Conservation (phyloP, 2,888 invertebrate species). For the Calameuta pallipes region DNA sequence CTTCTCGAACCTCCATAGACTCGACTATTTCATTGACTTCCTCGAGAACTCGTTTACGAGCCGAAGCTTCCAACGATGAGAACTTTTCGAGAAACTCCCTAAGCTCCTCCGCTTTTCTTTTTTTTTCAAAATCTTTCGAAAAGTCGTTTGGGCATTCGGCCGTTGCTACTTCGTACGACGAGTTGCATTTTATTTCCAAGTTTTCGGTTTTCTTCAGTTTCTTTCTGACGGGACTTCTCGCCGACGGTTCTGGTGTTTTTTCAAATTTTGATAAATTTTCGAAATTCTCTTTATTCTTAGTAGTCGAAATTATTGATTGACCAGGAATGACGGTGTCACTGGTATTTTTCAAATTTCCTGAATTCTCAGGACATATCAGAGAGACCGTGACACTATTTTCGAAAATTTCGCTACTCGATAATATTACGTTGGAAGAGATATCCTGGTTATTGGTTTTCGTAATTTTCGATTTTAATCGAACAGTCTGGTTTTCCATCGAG, state of each 20-base stretch:
- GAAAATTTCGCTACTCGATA: conserved; percentile 34
- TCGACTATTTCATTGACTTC: not conserved
- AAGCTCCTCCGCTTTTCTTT: not conserved
- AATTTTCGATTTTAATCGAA: not conserved
- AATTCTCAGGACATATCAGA: conserved; percentile 34
- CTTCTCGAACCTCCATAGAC: not conserved
- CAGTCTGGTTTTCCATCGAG: not conserved
- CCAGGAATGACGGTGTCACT: not conserved
- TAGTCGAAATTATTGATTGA: not conserved
- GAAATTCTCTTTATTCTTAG: not conserved
- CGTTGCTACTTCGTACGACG: not conserved
- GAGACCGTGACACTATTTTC: conserved; percentile 44
- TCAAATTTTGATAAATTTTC: not conserved
- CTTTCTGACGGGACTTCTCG: not conserved
- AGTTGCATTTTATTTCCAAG: conserved; percentile 2
- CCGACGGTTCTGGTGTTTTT: not conserved
- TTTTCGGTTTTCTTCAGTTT: not conserved
- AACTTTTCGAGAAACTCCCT: conserved; percentile 1
- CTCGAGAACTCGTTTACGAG: conserved; percentile 1
- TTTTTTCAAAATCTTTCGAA: conserved; percentile 4
- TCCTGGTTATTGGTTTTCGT: not conserved
- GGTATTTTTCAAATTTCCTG: not conserved
- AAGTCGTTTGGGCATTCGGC: not conserved
- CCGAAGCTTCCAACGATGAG: not conserved
- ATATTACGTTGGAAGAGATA: conserved; percentile 26